Conservation (phyloP, 2,888 invertebrate genomes). For the Chaitophorus viminalis region DNA sequence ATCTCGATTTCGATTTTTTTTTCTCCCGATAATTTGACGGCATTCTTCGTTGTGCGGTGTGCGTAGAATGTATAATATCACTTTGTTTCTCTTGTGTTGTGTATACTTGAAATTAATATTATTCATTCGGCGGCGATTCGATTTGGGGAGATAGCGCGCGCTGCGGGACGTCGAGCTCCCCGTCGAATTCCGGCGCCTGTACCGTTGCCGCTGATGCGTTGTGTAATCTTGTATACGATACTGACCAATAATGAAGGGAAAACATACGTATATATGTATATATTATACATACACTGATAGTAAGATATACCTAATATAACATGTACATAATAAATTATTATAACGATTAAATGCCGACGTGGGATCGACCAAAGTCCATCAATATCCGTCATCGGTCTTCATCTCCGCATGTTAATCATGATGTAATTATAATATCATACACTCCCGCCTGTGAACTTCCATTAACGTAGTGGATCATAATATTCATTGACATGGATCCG, state of each 20-base stretch:
- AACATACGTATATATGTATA: background rate
- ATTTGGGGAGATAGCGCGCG: background rate
- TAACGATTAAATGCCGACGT: background rate
- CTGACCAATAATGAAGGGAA: background rate
- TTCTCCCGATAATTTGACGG: too few relatives aligned
- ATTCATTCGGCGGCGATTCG: background rate
- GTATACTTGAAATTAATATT: background rate
- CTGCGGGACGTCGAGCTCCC: background rate
- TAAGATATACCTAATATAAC: too few relatives aligned
- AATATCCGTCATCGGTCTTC: conserved; percentile 25
- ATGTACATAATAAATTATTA: too few relatives aligned
- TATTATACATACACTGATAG: background rate
- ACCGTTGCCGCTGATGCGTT: background rate
- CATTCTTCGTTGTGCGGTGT: too few relatives aligned
- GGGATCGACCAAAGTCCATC: conserved; percentile 11
- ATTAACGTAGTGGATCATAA: too few relatives aligned
- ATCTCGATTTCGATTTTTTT: too few relatives aligned
- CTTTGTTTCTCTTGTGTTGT: too few relatives aligned
- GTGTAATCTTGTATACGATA: background rate
- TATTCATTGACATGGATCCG: too few relatives aligned
- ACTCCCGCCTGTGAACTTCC: too few relatives aligned
- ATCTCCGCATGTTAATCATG: too few relatives aligned
- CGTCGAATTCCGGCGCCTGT: background rate
- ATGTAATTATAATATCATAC: too few relatives aligned
- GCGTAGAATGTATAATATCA: too few relatives aligned